Conservation (phyloP, 30 jellyfish, hydroid and myxozoan species). For the Catostylus mosaicus region DNA sequence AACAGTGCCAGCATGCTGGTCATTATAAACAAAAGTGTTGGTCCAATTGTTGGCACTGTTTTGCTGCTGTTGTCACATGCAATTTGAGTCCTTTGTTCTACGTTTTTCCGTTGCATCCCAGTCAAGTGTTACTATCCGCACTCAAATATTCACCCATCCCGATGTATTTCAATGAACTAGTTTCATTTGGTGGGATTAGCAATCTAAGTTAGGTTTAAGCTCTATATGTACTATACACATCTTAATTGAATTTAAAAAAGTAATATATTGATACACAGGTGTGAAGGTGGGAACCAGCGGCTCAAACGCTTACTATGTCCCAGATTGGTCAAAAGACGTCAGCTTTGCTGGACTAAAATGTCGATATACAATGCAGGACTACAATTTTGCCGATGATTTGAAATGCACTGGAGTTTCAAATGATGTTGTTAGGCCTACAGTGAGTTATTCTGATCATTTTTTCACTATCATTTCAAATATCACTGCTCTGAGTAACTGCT, state of each 20-base stretch:
- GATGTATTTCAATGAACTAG: too few species aligned
- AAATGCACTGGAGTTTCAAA: slow-evolving; percentile 29
- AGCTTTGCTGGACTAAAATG: slow-evolving; percentile 50
- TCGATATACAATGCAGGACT: slow-evolving; percentile 61
- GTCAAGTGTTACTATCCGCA: too few species aligned
- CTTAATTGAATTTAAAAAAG: not conserved
- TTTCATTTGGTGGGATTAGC: not conserved
- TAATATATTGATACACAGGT: slow-evolving; percentile 36
- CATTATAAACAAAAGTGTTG: too few species aligned
- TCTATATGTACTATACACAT: not conserved
- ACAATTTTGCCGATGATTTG: slow-evolving; percentile 53
- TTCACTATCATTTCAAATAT: too few species aligned
- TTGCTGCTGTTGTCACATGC: too few species aligned
- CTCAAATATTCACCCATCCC: too few species aligned
- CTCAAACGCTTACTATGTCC: slow-evolving; percentile 54
- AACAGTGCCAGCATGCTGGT: too few species aligned
- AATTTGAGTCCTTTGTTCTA: too few species aligned
- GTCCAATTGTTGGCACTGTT: too few species aligned
- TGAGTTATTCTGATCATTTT: slow-evolving; percentile 7
- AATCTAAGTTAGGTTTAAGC: too few species aligned
- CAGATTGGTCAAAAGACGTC: slow-evolving; percentile 61
- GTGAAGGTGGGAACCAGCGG: slow-evolving; percentile 49
- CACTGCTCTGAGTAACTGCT: too few species aligned
- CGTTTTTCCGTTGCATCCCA: too few species aligned
- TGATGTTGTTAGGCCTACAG: slow-evolving; percentile 26